phyloP scores from a whole-genome alignment of 2,113 vertebrate species.

The Gallinago undulata region DNA sequence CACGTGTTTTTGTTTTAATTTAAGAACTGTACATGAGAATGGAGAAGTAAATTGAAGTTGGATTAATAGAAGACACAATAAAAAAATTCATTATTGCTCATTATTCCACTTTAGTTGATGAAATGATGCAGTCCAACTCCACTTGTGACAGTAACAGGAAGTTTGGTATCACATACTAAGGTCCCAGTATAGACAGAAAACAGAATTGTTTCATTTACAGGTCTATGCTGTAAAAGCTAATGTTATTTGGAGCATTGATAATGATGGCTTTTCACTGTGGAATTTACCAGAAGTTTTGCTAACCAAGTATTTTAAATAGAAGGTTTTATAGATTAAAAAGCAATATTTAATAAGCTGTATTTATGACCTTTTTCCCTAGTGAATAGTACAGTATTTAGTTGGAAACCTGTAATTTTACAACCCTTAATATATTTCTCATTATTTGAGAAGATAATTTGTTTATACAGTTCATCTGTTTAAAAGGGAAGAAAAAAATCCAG shows the following conservation, averaged over 20 bases:
- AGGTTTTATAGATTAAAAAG: neutral
- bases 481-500: neutral
- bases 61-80: neutral
- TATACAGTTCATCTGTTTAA: neutral
- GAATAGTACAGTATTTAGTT: neutral
- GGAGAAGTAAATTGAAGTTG: neutral
- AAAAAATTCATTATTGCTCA: neutral
- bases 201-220: neutral
- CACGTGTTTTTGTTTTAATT: neutral
- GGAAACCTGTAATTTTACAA: neutral
- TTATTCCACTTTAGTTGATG: neutral
- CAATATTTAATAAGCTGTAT: neutral
- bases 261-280: neutral
- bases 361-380: neutral
- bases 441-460: neutral
- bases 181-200: neutral
- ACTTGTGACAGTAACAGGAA: neutral
- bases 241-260: neutral
- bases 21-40: neutral
- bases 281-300: neutral
- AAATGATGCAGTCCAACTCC: neutral
- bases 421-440: neutral
- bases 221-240: neutral
- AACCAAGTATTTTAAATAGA: neutral
- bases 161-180: neutral